These are phyloP conservation scores for Spisula subtruncata DNA, from an alignment of 2,888 invertebrate genomes.

Conservation along the genomic window DNA sequence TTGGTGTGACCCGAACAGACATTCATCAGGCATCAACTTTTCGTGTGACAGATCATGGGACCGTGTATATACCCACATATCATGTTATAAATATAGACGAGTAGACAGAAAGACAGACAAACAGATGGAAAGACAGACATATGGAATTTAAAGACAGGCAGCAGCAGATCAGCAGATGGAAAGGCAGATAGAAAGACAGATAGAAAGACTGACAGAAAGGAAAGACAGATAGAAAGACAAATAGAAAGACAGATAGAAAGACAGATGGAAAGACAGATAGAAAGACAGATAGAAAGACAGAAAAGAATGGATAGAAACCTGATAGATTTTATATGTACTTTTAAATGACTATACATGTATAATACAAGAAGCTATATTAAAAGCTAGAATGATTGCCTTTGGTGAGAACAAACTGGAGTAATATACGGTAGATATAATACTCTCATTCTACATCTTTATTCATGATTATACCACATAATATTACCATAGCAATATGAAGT, in stretches of 20 bases:
- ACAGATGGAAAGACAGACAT: slow-evolving; percentile 16
- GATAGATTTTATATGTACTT: background rate
- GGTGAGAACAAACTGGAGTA: background rate
- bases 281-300: background rate
- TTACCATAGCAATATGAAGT: slow-evolving; percentile 7
- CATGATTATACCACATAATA: slow-evolving; percentile 3
- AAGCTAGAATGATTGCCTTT: background rate
- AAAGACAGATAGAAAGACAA: background rate
- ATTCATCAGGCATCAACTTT: too few relatives aligned
- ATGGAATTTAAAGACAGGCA: background rate
- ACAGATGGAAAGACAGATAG: background rate
- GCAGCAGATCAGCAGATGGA: background rate
- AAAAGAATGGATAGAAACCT: background rate
- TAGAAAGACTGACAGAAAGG: background rate
- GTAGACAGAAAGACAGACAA: background rate
- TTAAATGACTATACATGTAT: too few relatives aligned
- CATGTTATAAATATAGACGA: background rate
- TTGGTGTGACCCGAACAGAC: too few relatives aligned
- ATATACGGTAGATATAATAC: background rate
- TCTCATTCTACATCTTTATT: background rate
- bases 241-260: background rate
- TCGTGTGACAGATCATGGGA: too few relatives aligned
- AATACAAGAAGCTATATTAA: too few relatives aligned
- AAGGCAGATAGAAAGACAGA: slow-evolving; percentile 13
- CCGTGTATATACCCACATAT: background rate